A percentile compares a stretch with the other conserved stretches of the same genome.
Conservation (phyloP, 2,113 vertebrate genomes). For the Spea multiplicata region DNA sequence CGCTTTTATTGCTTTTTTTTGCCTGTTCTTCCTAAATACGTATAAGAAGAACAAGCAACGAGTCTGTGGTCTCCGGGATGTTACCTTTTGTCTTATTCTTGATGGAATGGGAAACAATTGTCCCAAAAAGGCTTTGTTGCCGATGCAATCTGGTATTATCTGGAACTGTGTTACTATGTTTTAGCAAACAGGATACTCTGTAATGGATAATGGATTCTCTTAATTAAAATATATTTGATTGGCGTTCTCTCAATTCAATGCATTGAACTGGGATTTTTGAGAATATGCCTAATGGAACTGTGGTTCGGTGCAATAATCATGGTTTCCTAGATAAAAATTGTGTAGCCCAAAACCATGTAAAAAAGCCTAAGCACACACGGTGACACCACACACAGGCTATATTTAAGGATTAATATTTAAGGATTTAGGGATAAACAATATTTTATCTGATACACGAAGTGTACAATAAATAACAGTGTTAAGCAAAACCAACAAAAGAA, state of each 20-base stretch:
- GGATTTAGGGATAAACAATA: too few relatives aligned
- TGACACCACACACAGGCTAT: too few relatives aligned
- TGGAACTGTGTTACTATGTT: background rate
- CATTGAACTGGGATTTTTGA: background rate
- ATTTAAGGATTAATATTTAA: too few relatives aligned
- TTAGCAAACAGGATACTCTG: background rate
- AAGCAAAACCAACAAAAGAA: too few relatives aligned
- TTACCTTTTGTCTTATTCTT: conserved; percentile 20
- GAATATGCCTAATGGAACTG: background rate
- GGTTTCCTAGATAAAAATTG: too few relatives aligned
- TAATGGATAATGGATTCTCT: conserved; percentile 3
- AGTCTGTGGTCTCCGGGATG: conserved; percentile 5
- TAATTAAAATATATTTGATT: background rate
- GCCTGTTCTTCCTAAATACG: conserved; percentile 1
- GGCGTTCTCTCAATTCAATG: background rate
- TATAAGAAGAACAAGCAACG: conserved; percentile 9
- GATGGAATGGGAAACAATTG: conserved; percentile 1
- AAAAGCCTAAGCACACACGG: too few relatives aligned
- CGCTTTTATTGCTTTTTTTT: conserved; percentile 2
- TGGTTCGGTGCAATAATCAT: too few relatives aligned
- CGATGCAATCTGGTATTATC: background rate
- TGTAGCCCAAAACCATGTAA: too few relatives aligned
- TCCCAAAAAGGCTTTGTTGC: background rate
- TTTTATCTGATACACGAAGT: too few relatives aligned
- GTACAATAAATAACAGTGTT: too few relatives aligned